Base-by-base conservation (phyloP, 2,797 vertebrate species). In the Coendou prehensilis region DNA sequence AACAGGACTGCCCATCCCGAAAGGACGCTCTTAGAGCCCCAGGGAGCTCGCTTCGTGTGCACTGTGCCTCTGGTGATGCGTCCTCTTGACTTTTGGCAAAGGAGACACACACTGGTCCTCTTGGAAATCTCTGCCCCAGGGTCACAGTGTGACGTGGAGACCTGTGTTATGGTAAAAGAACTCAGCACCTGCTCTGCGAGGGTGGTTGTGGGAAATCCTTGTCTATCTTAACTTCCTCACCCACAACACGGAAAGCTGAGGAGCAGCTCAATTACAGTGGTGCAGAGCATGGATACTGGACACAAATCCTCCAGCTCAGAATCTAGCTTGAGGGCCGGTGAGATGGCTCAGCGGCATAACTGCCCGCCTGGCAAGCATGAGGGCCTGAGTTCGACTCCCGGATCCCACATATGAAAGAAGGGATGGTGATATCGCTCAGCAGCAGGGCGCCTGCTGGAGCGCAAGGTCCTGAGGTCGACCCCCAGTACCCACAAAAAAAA, bases 91-190 rank as follows among this genome's bases (percentile, higher is more conserved):
- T 47, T 96, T 86, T 52, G 47, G 28, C 78, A 52, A 8, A 41
- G 57, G 78, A 84, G 54, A 92, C 15, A 59, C 13, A 30, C 10
- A 33, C 33, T 22, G 47, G 9, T 50, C 88, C 69, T 97, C 83
- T 91, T 87, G 59, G 87, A 92, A 95, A 71, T 69, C 37, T 85
- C 52, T 73, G 79, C 76, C 83, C 92, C 6, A 6, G 64, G 57
- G 41, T 95, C 95, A 81, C 76, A 83, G 80, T 47, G 88, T 88
- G 85, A 78, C 52, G 17, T 59, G 0, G 56, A 57, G 61, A 63
- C 28, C 28, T 67, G 64, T n/a, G 63, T 11, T 13, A 14, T 14
- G 33, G 33, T 28, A 6, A n/a, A 67, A n/a, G 33, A 67, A 17
- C 14, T 17, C 64, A 67, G 64, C 30, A n/a, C 33, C 61, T 88